These are phyloP conservation scores for Clarias macrocephalus DNA, from an alignment of 2,113 vertebrate species.

Conservation along the genomic window DNA sequence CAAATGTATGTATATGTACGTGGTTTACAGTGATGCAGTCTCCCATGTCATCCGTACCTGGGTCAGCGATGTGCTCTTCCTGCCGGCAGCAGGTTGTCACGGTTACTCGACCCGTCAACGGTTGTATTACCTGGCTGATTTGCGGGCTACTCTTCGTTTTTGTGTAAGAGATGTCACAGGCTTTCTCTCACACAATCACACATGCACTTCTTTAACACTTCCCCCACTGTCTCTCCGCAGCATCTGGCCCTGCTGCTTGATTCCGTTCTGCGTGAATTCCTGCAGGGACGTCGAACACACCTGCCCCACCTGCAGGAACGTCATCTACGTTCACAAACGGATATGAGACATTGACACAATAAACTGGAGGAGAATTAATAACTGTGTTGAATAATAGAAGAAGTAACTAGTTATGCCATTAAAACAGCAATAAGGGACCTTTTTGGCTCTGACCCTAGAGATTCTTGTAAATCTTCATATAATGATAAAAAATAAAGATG, in stretches of 20 bases:
- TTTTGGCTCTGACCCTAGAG: too few relatives aligned
- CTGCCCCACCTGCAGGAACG: conserved; percentile 75
- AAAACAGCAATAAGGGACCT: too few relatives aligned
- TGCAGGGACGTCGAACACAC: conserved; percentile 84
- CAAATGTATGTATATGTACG: conserved; percentile 39
- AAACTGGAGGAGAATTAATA: background rate
- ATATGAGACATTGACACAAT: conserved; percentile 39
- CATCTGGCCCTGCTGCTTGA: conserved; percentile 79
- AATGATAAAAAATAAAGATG: too few relatives aligned
- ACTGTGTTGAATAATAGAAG: too few relatives aligned
- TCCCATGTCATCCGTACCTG: conserved; percentile 23
- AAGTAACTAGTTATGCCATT: too few relatives aligned
- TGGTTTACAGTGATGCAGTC: conserved; percentile 47
- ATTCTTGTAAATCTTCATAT: too few relatives aligned
- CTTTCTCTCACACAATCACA: background rate
- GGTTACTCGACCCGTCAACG: background rate
- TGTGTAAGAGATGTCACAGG: background rate
- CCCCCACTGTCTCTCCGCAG: conserved; percentile 60
- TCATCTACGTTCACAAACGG: conserved; percentile 77
- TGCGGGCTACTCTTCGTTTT: conserved; percentile 6
- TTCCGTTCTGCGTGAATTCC: conserved; percentile 81
- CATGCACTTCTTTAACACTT: background rate
- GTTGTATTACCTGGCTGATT: conserved; percentile 60
- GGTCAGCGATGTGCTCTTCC: conserved; percentile 57
- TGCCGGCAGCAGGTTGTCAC: conserved; percentile 61